Base-by-base conservation (phyloP, 1,140 invertebrate species). In the Drosophila prosaltans region DNA sequence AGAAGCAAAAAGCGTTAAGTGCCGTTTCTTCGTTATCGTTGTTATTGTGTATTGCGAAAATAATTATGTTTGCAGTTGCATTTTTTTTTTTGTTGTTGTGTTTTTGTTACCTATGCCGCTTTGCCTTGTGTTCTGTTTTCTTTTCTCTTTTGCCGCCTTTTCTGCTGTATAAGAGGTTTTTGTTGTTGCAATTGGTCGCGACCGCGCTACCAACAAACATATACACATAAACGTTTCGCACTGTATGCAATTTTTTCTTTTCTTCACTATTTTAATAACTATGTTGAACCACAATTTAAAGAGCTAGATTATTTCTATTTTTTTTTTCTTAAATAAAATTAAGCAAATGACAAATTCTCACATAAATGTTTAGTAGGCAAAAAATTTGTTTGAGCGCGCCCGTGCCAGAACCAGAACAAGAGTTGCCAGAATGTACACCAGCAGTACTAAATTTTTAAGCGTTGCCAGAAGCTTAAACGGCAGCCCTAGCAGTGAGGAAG, bases 11-110 rank as follows among this genome's bases (percentile, higher is more conserved):
- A 64, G 45, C 57, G 57, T 59, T 55, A 67, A 67, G 39, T 60
- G 74, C 65, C 72, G 65, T 69, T 68, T 60, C 45, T 61, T 45
- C 7, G 21, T 60, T 71, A 65, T 73, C 63, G 65, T 43, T 77
- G 65, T 77, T 81, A 64, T 81, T 78, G 55, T 76, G 75, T 72
- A 82, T 83, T 86, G 82, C 82, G 73, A 73, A 88, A 80, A 78
- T 70, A 77, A 88, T 80, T 86, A 80, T 84, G 83, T 86, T 88
- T 83, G 84, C 73, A 55, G 80, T 83, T 83, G 83, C 82, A 86
- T 8, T 73, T 85, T 86, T 83, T 82, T 75, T 66, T 65, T 55
- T 75, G 78, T 63, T 82, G 79, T 66, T 69, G 60, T 75, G 78
- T 63, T 51, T 63, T 51, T 48, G 41, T 57, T 26, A 43, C 36